These are phyloP conservation scores for Sorex araneus DNA, from an alignment of 2,113 vertebrate genomes.

Conservation along the genomic window DNA sequence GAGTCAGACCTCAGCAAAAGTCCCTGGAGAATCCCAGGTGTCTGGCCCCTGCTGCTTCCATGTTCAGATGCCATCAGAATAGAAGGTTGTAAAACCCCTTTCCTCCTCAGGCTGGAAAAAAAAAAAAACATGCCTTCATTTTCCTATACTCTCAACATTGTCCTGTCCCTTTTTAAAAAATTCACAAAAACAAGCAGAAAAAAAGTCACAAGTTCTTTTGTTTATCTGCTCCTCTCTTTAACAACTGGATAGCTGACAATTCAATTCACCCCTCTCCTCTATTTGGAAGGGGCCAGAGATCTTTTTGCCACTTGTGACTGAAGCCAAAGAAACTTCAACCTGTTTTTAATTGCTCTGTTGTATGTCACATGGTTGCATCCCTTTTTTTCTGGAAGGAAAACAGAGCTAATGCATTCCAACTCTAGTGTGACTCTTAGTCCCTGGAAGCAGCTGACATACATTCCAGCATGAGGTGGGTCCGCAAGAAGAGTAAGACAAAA, in stretches of 20 bases:
- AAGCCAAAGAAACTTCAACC: neutral
- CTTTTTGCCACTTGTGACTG: neutral
- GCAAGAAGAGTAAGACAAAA: neutral
- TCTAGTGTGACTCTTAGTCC: neutral
- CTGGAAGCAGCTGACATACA: neutral
- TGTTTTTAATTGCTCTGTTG: slow-evolving; percentile 32
- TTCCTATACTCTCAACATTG: slow-evolving; percentile 19
- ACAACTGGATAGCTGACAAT: neutral
- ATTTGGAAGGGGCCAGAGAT: neutral
- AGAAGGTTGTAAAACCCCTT: neutral
- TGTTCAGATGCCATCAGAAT: neutral
- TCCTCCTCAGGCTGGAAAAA: neutral
- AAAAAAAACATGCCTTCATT: neutral
- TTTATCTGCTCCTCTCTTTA: neutral
- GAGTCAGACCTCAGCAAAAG: neutral
- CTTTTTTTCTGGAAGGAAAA: slow-evolving; percentile 40
- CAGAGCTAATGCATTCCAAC: neutral
- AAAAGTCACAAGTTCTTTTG: neutral
- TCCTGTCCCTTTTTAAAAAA: neutral
- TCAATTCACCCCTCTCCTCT: neutral
- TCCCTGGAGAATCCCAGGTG: neutral
- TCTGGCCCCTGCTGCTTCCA: neutral
- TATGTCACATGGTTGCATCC: neutral
- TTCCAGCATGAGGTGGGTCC: neutral
- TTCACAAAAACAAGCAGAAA: slow-evolving; percentile 25